A percentile compares a stretch with the other conserved stretches of the same genome.
phyloP scores from a whole-genome alignment of 1,140 invertebrate species.

The Neuroterus valhalla region DNA sequence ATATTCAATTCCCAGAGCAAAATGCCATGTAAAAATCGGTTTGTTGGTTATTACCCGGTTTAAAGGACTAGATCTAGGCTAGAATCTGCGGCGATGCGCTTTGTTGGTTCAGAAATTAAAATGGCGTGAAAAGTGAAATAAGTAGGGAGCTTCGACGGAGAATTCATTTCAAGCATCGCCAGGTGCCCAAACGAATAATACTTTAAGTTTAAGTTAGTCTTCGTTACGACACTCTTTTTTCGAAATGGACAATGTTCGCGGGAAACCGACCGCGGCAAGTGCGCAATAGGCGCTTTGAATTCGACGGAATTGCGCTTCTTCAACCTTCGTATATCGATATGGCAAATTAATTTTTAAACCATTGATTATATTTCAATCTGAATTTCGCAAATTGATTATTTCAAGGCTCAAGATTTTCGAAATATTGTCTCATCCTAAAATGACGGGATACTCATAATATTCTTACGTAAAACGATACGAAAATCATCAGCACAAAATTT shows the following conservation, averaged over 20 bases:
- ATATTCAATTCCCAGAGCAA: no score
- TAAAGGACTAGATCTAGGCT: neutral
- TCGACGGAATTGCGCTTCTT: neutral
- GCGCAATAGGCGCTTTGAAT: neutral
- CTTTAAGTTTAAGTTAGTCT: no score
- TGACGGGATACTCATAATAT: no score
- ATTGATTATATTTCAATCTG: neutral
- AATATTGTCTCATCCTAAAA: no score
- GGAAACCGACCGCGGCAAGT: neutral
- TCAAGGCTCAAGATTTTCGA: no score
- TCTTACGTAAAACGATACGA: no score
- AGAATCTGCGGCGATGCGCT: neutral
- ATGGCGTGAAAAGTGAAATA: neutral
- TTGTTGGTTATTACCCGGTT: no score
- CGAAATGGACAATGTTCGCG: slow-evolving; percentile 13
- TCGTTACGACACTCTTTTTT: slow-evolving; percentile 11
- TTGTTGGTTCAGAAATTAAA: neutral
- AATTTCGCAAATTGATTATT: no score
- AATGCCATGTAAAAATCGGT: no score
- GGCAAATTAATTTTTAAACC: slow-evolving; percentile 4
- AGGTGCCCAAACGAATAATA: neutral
- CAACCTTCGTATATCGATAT: slow-evolving; percentile 18
- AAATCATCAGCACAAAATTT: no score
- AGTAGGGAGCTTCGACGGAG: neutral
- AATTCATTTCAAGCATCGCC: neutral